Percentiles rank a stretch among this genome's conserved stretches.
Conservation (phyloP, 2,888 invertebrate genomes). For the Halictus ligatus region DNA sequence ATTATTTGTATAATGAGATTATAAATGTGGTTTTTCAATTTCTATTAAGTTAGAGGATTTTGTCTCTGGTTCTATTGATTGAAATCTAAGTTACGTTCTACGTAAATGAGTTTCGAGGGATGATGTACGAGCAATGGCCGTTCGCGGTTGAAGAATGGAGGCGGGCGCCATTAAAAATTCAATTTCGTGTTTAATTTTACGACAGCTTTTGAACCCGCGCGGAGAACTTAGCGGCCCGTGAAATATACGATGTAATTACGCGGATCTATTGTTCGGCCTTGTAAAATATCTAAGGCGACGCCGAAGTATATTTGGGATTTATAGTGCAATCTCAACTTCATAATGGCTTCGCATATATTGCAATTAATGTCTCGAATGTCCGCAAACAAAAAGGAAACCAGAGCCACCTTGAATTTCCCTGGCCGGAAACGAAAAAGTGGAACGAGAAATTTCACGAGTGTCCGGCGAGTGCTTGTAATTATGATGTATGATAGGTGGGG, state of each 20-base stretch:
- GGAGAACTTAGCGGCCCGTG: slow-evolving; percentile 30
- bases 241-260: slow-evolving; percentile 69
- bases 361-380: neutral
- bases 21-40: neutral
- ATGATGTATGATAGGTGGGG: neutral
- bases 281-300: slow-evolving; percentile 59
- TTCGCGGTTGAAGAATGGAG: neutral
- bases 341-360: slow-evolving; percentile 60
- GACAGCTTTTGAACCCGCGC: slow-evolving; percentile 3
- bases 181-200: slow-evolving; percentile 26
- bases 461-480: neutral
- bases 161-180: slow-evolving; percentile 20
- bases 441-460: neutral
- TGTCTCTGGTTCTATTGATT: neutral
- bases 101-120: neutral
- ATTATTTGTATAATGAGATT: neutral
- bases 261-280: slow-evolving; percentile 54
- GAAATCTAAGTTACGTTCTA: neutral
- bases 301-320: slow-evolving; percentile 79
- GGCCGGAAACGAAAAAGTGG: neutral
- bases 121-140: neutral
- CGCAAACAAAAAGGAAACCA: neutral
- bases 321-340: slow-evolving; percentile 78
- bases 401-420: neutral
- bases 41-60: neutral